phyloP scores from a whole-genome alignment of 2,113 vertebrate genomes.

The Anhinga rufa region DNA sequence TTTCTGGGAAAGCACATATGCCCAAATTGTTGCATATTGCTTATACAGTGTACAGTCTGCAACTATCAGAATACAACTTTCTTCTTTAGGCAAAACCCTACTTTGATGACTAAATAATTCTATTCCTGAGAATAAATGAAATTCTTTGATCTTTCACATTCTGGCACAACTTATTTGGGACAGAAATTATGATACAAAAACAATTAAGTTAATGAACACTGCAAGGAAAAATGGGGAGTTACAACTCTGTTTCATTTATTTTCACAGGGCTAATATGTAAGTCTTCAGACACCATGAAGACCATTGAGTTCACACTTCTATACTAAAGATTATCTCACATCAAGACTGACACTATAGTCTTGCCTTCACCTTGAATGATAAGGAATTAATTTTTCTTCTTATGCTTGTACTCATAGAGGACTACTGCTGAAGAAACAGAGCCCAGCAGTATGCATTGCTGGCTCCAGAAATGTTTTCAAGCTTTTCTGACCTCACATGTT shows the following conservation, averaged over 20 bases:
- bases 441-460: not conserved
- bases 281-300: not conserved
- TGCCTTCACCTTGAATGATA: not conserved
- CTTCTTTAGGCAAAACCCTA: not conserved
- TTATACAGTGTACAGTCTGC: not conserved
- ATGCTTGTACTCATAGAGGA: not conserved
- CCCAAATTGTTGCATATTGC: not conserved
- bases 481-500: not conserved
- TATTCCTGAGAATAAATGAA: constrained; percentile 19
- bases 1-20: not conserved
- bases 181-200: not conserved
- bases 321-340: not conserved
- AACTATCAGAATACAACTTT: not conserved
- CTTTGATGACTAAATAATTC: not conserved
- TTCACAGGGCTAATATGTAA: not conserved
- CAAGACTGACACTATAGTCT: not conserved
- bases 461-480: not conserved
- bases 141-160: not conserved
- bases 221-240: not conserved
- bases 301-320: not conserved
- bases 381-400: not conserved
- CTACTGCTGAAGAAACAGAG: not conserved
- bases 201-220: not conserved
- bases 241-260: not conserved
- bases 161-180: not conserved